Base-by-base conservation (phyloP, 2,113 vertebrate genomes). In the Triplophysa dalaica region DNA sequence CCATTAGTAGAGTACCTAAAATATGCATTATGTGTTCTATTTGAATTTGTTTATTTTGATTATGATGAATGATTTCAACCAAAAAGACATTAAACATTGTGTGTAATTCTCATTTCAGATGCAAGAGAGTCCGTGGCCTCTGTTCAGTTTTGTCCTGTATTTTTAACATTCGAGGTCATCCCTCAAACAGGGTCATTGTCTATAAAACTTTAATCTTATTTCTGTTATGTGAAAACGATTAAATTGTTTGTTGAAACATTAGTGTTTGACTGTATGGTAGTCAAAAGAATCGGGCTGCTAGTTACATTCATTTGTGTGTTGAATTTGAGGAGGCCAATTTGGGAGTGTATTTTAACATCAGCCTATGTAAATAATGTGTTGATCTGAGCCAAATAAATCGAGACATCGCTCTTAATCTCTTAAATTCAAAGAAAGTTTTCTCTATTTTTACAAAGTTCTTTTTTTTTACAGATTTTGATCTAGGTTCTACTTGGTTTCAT, bases 351-450 rank as follows among this genome's bases (percentile, higher is more conserved):
- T 86, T 87, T 86, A 85, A 83, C 83, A 83, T 82, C 75, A 83
- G 78, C 78, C 87, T 85, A 80, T 75, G 65, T 66, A 85, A 82
- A 80, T 74, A 66, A 72, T 81, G 83, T 52, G 62, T 76, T 85
- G 88, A 75, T 81, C 84, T 87, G 82, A 90, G 81, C 82, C 85
- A 88, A 92, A 91, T 91, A 91, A 92, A 22, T n/a, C 0, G 43
- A 69, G 22, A 21, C n/a, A 26, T 17, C 21, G 7, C 4, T 24
- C 8, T 62, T 75, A 17, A 56, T 56, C 33, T 70, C 24, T 54
- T 10, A 21, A 16, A 43, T 74, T 43, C 19, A 41, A 22, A 61
- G 3, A 24, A 50, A 22, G 22, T 69, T 69, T 69, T 43, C 45
- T 16, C 48, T 13, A 50, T 50, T 6, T 8, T 50, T 16, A 1